Conservation (phyloP, 2,888 invertebrate species). For the Geotrupes spiniger region DNA sequence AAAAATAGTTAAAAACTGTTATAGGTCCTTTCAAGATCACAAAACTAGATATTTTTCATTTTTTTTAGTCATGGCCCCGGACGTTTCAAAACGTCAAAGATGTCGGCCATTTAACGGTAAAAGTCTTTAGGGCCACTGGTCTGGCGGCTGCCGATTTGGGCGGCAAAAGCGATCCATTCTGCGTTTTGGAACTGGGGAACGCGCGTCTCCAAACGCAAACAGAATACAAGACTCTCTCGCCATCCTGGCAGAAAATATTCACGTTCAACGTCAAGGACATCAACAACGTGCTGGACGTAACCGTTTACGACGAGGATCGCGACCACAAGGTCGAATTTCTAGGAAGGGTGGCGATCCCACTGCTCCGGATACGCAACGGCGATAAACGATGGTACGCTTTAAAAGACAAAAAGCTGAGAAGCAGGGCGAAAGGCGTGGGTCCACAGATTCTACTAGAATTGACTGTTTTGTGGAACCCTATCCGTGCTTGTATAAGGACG, state of each 20-base stretch:
- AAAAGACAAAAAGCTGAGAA: slow-evolving; percentile 91
- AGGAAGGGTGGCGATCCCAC: slow-evolving; percentile 77
- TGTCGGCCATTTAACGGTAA: slow-evolving; percentile 91
- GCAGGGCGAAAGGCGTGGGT: slow-evolving; percentile 86
- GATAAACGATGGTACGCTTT: slow-evolving; percentile 94
- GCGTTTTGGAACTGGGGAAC: slow-evolving; percentile 93
- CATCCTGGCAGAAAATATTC: slow-evolving; percentile 98
- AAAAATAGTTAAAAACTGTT: too few relatives aligned
- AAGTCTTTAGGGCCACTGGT: slow-evolving; percentile 83
- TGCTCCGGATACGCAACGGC: slow-evolving; percentile 81
- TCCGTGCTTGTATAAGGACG: slow-evolving; percentile 87
- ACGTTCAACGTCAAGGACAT: slow-evolving; percentile 97
- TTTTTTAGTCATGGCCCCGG: slow-evolving; percentile 61
- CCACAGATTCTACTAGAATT: slow-evolving; percentile 91
- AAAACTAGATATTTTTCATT: slow-evolving; percentile 7
- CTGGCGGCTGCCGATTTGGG: slow-evolving; percentile 93
- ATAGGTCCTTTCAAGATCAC: too few relatives aligned
- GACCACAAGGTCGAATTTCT: slow-evolving; percentile 98
- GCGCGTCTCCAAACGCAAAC: slow-evolving; percentile 96
- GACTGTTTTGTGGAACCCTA: slow-evolving; percentile 88
- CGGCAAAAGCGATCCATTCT: slow-evolving; percentile 98
- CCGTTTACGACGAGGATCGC: slow-evolving; percentile 96
- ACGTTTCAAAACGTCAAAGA: slow-evolving; percentile 76
- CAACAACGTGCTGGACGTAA: slow-evolving; percentile 89
- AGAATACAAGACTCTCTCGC: slow-evolving; percentile 94